These are phyloP conservation scores for Plutomurus gul DNA, from an alignment of 1,140 invertebrate genomes.

Conservation along the genomic window DNA sequence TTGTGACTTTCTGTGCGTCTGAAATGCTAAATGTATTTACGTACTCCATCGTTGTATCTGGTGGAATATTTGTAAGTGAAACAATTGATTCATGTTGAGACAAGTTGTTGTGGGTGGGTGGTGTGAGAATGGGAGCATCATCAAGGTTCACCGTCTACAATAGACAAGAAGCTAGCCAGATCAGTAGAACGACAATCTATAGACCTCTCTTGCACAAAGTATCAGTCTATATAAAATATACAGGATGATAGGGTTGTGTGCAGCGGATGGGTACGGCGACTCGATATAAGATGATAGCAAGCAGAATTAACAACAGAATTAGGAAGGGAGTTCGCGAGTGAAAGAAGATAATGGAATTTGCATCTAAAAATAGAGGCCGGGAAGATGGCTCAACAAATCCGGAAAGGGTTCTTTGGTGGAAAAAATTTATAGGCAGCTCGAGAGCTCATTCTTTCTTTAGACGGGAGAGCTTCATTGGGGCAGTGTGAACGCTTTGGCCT, in stretches of 20 bases:
- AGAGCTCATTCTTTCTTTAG: conserved; percentile 26
- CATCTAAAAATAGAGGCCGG: conserved; percentile 8
- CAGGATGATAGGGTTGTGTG: neutral
- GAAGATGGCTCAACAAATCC: conserved; percentile 18
- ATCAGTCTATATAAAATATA: neutral
- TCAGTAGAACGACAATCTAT: too few relatives aligned
- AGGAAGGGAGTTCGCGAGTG: neutral
- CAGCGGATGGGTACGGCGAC: neutral
- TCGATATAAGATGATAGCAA: conserved; percentile 2
- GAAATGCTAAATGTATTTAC: too few relatives aligned
- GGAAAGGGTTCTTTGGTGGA: conserved; percentile 12
- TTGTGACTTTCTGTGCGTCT: too few relatives aligned
- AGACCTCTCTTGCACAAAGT: neutral
- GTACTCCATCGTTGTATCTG: too few relatives aligned
- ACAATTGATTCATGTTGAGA: neutral
- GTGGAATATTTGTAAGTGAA: neutral
- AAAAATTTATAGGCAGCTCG: conserved; percentile 21
- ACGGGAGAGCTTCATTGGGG: conserved; percentile 11
- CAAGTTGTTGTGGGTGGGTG: neutral
- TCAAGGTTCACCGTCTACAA: neutral
- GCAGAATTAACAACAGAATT: conserved; percentile 22
- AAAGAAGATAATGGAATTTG: conserved; percentile 23
- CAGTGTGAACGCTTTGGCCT: conserved; percentile 14
- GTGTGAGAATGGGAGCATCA: neutral
- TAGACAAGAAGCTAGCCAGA: neutral